Conservation (phyloP, 2,888 invertebrate species). For the Troglohyphantes excavatus region DNA sequence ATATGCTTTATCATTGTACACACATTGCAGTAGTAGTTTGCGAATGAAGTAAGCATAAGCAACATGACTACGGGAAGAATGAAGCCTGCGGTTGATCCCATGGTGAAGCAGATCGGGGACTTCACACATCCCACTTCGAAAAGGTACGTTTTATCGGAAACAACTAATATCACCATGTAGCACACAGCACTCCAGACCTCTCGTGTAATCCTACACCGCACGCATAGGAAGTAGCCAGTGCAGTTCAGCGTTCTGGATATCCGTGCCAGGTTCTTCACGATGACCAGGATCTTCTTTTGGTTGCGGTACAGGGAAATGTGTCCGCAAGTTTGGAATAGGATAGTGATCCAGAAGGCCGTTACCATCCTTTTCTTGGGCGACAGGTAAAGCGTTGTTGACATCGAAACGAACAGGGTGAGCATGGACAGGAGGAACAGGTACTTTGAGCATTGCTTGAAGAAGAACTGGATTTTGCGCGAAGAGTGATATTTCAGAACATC, state of each 20-base stretch:
- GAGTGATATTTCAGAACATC: no score
- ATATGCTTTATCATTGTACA: background rate
- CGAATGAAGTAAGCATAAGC: background rate
- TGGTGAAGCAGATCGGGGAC: background rate
- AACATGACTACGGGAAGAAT: no score
- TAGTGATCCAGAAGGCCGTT: background rate
- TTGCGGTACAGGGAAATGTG: no score
- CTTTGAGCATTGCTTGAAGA: background rate
- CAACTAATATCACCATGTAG: background rate
- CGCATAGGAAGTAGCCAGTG: no score
- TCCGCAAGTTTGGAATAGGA: no score
- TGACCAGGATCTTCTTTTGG: no score
- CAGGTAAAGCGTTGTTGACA: background rate
- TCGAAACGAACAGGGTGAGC: background rate
- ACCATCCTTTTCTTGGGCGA: background rate
- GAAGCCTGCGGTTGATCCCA: background rate
- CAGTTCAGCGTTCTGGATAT: no score
- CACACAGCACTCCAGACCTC: background rate
- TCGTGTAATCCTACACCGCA: no score
- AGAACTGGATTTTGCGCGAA: background rate
- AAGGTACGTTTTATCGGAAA: background rate
- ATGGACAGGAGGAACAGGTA: background rate
- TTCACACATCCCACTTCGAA: background rate
- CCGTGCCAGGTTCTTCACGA: no score
- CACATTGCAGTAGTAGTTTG: background rate